Evolutionary conservation across 2,113 vertebrate species (phyloP).

Genomic region (Pipa parva): DNA sequence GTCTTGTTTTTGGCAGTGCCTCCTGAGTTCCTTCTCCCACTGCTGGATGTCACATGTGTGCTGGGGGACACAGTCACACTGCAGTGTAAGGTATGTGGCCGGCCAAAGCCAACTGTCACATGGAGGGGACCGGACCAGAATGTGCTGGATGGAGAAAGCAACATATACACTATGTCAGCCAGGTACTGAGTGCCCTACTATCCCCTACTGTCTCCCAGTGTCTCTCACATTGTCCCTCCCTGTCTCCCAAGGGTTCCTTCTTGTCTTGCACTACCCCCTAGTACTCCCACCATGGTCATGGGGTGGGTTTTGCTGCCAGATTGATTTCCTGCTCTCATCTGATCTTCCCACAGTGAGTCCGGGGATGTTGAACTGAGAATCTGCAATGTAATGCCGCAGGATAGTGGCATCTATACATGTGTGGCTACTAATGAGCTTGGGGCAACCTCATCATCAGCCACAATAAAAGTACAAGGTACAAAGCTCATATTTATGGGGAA

Average conservation of each 20-base stretch:
- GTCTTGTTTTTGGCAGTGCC: conserved; percentile 73
- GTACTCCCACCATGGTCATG: too few species aligned
- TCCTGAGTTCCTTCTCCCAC: conserved; percentile 89
- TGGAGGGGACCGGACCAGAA: conserved; percentile 93
- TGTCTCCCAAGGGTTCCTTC: too few species aligned
- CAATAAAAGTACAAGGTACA: conserved; percentile 93
- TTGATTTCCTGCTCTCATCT: background rate
- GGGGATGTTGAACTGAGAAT: conserved; percentile 92
- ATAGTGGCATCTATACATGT: conserved; percentile 96
- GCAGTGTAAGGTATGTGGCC: conserved; percentile 91
- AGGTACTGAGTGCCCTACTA: conserved; percentile 51
- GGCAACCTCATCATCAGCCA: conserved; percentile 83
- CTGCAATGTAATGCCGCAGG: conserved; percentile 95
- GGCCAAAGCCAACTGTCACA: conserved; percentile 84
- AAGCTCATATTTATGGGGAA: too few species aligned
- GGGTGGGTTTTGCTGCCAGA: too few species aligned
- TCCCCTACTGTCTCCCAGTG: too few species aligned
- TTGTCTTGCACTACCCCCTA: too few species aligned
- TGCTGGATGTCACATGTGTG: conserved; percentile 87
- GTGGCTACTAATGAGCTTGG: conserved; percentile 87
- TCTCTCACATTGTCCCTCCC: too few species aligned
- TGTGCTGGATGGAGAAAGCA: conserved; percentile 79
- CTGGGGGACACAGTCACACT: conserved; percentile 90
- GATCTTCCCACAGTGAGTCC: conserved; percentile 70
- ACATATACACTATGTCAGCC: conserved; percentile 59